A percentile compares a stretch with the other conserved stretches of the same genome.
Evolutionary conservation across 2,888 invertebrate species (phyloP).

Genomic region (Pristionchus fissidentatus): DNA sequence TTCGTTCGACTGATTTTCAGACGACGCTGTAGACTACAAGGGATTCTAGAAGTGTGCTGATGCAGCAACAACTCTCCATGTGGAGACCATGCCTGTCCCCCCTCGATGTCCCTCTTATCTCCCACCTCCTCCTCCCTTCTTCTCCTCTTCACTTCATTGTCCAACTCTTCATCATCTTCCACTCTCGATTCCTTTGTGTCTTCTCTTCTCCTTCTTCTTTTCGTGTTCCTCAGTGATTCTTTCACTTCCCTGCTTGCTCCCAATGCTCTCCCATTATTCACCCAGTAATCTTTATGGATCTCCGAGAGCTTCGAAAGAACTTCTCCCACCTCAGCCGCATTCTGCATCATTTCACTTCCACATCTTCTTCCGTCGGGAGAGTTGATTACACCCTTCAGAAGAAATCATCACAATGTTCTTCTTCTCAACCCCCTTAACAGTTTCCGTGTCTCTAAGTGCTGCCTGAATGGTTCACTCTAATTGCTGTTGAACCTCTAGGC

Average conservation of each 20-base stretch:
- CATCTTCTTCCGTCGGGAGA: not conserved
- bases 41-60: slow-evolving; percentile 9
- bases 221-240: slow-evolving; percentile 7
- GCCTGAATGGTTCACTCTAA: slow-evolving; percentile 34
- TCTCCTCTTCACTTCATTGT: not conserved
- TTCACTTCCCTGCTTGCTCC: not conserved
- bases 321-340: no score
- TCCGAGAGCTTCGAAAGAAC: no score
- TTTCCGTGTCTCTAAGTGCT: slow-evolving; percentile 38
- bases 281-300: no score
- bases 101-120: not conserved
- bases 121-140: not conserved
- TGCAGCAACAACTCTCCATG: slow-evolving; percentile 11
- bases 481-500: slow-evolving; percentile 27
- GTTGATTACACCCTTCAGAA: not conserved
- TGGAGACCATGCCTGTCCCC: not conserved
- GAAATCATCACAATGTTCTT: not conserved
- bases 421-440: not conserved
- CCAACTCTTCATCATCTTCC: not conserved
- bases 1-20: slow-evolving; percentile 24
- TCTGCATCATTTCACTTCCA: no score
- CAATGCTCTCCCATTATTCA: not conserved
- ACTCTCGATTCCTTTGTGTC: slow-evolving; percentile 42
- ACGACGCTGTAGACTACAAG: slow-evolving; percentile 1
- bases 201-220: slow-evolving; percentile 31